These are phyloP conservation scores for Neuroterus valhalla DNA, from an alignment of 1,140 invertebrate species.

Conservation along the genomic window DNA sequence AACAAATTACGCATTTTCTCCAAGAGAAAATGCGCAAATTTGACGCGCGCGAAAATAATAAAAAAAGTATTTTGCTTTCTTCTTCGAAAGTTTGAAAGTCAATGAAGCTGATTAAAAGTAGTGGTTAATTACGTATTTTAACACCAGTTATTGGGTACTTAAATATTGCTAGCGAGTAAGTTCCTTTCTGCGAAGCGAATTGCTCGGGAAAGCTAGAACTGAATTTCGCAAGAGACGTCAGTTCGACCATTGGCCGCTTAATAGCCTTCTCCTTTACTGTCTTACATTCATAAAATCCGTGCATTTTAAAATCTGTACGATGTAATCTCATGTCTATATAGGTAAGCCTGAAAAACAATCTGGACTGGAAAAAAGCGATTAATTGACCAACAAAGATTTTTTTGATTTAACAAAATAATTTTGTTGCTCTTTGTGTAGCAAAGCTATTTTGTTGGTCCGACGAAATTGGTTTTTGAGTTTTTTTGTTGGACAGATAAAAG, in stretches of 20 bases:
- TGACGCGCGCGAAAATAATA: too few relatives aligned
- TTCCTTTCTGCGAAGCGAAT: constrained; percentile 15
- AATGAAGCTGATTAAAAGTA: not conserved
- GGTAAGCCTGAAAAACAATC: not conserved
- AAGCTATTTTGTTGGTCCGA: too few relatives aligned
- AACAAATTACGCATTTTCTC: too few relatives aligned
- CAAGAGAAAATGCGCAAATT: too few relatives aligned
- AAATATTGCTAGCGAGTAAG: not conserved
- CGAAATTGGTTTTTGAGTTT: too few relatives aligned
- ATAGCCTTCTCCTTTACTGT: constrained; percentile 26
- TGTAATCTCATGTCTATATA: constrained; percentile 5
- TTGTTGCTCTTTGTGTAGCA: too few relatives aligned
- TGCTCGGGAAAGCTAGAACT: constrained; percentile 15
- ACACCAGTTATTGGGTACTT: too few relatives aligned
- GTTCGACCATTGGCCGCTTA: constrained; percentile 21
- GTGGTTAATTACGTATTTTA: too few relatives aligned
- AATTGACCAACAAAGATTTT: too few relatives aligned
- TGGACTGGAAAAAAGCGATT: not conserved
- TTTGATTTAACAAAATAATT: too few relatives aligned
- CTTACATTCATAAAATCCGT: constrained; percentile 20
- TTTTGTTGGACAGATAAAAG: too few relatives aligned
- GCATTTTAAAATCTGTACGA: constrained; percentile 9
- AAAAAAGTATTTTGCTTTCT: not conserved
- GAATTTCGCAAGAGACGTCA: not conserved
- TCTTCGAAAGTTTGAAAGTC: not conserved